Conservation (phyloP, 2,888 invertebrate species). For the Machimus atricapillus region DNA sequence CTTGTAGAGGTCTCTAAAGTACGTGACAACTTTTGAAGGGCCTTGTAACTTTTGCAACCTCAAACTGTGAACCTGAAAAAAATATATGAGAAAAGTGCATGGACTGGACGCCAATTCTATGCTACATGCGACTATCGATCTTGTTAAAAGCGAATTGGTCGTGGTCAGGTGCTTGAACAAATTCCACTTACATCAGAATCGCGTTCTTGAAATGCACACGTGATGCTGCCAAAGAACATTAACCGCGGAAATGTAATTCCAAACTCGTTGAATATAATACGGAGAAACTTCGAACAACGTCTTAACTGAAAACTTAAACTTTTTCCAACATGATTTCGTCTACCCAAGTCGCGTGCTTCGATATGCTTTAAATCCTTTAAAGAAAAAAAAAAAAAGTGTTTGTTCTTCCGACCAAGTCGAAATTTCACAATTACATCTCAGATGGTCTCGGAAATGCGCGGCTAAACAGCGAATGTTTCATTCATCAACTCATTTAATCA, state of each 20-base stretch:
- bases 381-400: not conserved
- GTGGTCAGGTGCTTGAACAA: not conserved
- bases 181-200: not conserved
- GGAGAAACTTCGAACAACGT: not conserved
- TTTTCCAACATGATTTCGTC: not conserved
- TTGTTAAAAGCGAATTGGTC: not conserved
- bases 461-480: not conserved
- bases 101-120: not conserved
- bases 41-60: not conserved
- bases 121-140: not conserved
- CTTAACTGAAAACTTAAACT: not conserved
- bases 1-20: not conserved
- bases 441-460: not conserved
- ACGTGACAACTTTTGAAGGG: not conserved
- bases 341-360: not conserved
- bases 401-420: not conserved
- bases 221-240: not conserved
- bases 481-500: slow-evolving; percentile 24
- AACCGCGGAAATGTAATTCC: not conserved
- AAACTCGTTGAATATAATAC: not conserved
- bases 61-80: not conserved
- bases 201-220: not conserved
- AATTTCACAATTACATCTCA: not conserved
- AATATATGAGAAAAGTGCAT: not conserved
- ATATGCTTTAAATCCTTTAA: not conserved